Base-by-base conservation (phyloP, 2,113 vertebrate genomes). In the Ictalurus punctatus region DNA sequence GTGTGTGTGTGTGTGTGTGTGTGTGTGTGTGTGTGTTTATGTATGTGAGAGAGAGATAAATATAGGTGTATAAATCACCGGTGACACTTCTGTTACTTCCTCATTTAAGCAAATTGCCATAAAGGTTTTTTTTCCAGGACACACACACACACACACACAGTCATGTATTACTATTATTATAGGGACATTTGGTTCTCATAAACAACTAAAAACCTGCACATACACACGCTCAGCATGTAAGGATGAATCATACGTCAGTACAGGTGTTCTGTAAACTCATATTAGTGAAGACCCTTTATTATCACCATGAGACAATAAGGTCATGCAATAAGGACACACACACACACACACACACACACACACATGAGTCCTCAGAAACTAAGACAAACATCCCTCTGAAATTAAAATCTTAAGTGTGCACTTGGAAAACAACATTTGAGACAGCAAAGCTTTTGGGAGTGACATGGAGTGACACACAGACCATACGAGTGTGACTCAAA, bases 401-500 rank as follows among this genome's bases (percentile, higher is more conserved):
- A 80, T 56, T 80, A 80, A 30, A 56, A 80, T 80, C 27, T 80
- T 56, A 56, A 80, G 78, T n/a, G 5, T 56, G 44, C 44, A n/a
- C 44, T 79, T 81, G 79, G 79, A 34, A 81, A 81, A 58, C 30
- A 81, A 58, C 2, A 3, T 81, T 56, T 58, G 59, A 48, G 83
- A 67, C 37, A 9, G 7, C 44, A 71, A 16, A 44, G 44, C 14
- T 63, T 27, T 40, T 17, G 58, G 6, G 34, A 83, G 79, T 34
- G 73, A 67, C n/a, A 23, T 12, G 2, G 7, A 30, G 76, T 87
- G 74, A 87, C 40, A 87, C 76, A 67, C 76, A 54, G 86, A 81
- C 86, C 25, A 44, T 54, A 54, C 61, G n/a, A 67, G 17, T 34
- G 9, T 87, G 86, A 87, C 74, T 87, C 86, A 87, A 61, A 54